Conservation (phyloP, 2,888 invertebrate species). For the Drosophila nigritarsus region DNA sequence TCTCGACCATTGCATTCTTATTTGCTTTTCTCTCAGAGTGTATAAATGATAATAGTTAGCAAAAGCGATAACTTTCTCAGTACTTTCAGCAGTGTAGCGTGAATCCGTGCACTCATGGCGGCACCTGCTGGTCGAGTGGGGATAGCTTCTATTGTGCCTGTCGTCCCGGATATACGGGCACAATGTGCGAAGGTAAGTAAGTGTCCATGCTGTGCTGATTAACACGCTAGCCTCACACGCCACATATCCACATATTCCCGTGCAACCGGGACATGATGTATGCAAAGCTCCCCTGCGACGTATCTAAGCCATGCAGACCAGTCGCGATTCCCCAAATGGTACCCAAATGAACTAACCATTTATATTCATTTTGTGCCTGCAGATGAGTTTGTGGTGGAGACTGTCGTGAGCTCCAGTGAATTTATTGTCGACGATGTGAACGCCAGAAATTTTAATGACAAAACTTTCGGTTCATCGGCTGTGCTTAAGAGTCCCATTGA, state of each 20-base stretch:
- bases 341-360: constrained; percentile 41
- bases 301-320: constrained; percentile 3
- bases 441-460: constrained; percentile 85
- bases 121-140: constrained; percentile 91
- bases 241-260: background rate
- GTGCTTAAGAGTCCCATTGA: constrained; percentile 86
- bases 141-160: constrained; percentile 93
- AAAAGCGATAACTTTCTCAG: constrained; percentile 54
- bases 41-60: background rate
- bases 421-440: constrained; percentile 85
- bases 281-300: constrained; percentile 25
- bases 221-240: constrained; percentile 24
- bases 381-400: constrained; percentile 90
- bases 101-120: constrained; percentile 91
- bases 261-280: constrained; percentile 21
- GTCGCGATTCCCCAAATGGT: constrained; percentile 6
- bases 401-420: constrained; percentile 87
- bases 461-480: constrained; percentile 84
- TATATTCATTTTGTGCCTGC: constrained; percentile 68
- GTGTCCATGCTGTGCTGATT: constrained; percentile 48
- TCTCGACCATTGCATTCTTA: background rate
- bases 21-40: background rate
- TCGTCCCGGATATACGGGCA: constrained; percentile 91
- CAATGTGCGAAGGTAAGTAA: constrained; percentile 91
- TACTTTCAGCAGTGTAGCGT: constrained; percentile 88